phyloP scores from a whole-genome alignment of 23 tunicate genomes.

The Clavelina lepadiformis region DNA sequence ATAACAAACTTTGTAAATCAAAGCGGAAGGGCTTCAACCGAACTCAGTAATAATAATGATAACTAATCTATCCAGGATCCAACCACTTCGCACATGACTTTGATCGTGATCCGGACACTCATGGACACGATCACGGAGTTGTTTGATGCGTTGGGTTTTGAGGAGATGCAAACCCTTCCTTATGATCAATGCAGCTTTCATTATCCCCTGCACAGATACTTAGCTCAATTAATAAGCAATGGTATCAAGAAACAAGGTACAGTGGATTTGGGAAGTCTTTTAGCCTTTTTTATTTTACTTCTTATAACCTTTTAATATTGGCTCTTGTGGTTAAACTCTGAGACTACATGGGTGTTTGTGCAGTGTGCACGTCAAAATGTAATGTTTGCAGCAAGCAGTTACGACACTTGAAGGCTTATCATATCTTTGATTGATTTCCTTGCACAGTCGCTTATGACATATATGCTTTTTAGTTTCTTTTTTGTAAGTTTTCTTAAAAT shows the following conservation, averaged over 20 bases:
- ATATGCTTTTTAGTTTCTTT: not conserved
- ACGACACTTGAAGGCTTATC: no score
- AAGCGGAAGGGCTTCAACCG: no score
- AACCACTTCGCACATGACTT: slow-evolving; percentile 17
- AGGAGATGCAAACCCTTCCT: slow-evolving; percentile 14
- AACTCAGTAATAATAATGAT: no score
- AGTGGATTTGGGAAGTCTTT: not conserved
- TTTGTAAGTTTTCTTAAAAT: not conserved
- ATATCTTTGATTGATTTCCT: no score
- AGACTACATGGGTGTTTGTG: no score
- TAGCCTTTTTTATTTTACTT: not conserved
- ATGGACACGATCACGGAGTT: slow-evolving; percentile 24
- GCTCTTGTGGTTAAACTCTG: no score
- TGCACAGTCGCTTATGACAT: not conserved
- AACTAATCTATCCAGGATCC: slow-evolving; percentile 9
- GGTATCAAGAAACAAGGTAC: slow-evolving; percentile 79
- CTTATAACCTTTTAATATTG: no score
- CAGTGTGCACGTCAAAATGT: no score
- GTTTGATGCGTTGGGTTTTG: slow-evolving; percentile 44
- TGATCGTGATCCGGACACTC: slow-evolving; percentile 19
- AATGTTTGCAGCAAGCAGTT: no score
- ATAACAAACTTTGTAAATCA: no score
- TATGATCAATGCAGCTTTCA: slow-evolving; percentile 74
- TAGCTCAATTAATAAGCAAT: slow-evolving; percentile 69
- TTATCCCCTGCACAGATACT: slow-evolving; percentile 79